Conservation (phyloP, 2,888 invertebrate species). For the Trichogramma evanescens region DNA sequence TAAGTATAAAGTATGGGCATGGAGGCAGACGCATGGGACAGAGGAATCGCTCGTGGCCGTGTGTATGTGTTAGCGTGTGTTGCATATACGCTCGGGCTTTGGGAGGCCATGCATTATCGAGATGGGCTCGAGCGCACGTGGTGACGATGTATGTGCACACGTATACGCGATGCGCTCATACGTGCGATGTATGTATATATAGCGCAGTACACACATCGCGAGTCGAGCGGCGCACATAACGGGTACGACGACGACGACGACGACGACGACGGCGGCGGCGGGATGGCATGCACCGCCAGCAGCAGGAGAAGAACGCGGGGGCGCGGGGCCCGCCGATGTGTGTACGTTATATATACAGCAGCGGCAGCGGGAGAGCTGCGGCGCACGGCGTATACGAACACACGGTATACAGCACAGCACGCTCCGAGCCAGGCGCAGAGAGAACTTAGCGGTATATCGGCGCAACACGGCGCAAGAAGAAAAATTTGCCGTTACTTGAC, state of each 20-base stretch:
- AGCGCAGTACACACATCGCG: no score
- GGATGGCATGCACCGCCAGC: not conserved
- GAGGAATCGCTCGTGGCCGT: not conserved
- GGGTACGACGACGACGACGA: no score
- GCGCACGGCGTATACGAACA: not conserved
- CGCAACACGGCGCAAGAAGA: conserved; percentile 19
- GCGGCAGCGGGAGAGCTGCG: conserved; percentile 27
- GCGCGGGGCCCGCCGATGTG: conserved; percentile 11
- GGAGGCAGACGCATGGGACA: not conserved
- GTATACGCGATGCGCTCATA: no score
- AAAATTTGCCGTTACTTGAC: conserved; percentile 44
- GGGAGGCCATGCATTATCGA: not conserved
- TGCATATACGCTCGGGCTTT: not conserved
- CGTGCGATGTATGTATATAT: no score
- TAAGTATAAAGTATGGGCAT: not conserved
- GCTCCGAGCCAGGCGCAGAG: no score
- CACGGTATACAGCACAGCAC: no score
- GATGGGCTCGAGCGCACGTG: no score
- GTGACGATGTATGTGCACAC: no score
- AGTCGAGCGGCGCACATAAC: no score
- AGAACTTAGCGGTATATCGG: conserved; percentile 44
- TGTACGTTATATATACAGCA: conserved; percentile 31
- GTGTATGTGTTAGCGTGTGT: no score
- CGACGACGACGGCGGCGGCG: no score
- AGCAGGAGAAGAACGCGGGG: conserved; percentile 5